Base-by-base conservation (phyloP, 2,888 invertebrate species). In the Xylocampa areola region DNA sequence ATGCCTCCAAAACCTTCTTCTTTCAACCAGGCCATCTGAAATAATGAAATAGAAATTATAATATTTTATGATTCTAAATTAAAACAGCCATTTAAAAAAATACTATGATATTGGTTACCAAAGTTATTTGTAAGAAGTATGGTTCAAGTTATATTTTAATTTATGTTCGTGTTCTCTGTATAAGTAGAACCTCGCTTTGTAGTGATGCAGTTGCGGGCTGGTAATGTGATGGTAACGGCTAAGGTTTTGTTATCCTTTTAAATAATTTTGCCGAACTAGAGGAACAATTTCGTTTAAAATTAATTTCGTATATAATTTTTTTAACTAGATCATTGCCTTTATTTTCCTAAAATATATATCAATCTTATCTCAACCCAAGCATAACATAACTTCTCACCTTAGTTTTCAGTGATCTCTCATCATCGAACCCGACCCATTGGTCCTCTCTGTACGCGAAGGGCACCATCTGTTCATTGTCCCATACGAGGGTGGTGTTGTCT, bases 371-470 rank as follows among this genome's bases (percentile, higher is more conserved):
- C 13, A 14, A 19, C 0, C 10, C 11, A 7, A 33, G 10, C 2
- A 8, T 11, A 10, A 10, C 3, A 16, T 16, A 19, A 23, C n/a
- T 35, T 33, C 55, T 84, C 86, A 98, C 98, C 96, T 98, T 98
- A 27, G 97, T 98, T 80, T 97, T 97, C 14, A 98, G 95, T 75
- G 98, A 98, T 73, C 98, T 95, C 80, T 98, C 98, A 80, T 98
- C 98, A 81, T 98, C 98, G 76, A 98, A 98, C 57, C 98, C 98
- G 21, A 98, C 97, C 98, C 98, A 98, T 76, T 98, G 98, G 86
- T 98, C 97, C 4, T 95, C 96, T 67, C 96, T 95, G 89, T 98
- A 98, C 0, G 98, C 98, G 86, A 99, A 99, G 6, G 99, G 99
- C 49, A 98, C 98, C 94, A 98, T 98, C 82, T 98, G 98, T 76